Evolutionary conservation across 2,113 vertebrate species (phyloP).

Genomic region (Cepphus grylle): DNA sequence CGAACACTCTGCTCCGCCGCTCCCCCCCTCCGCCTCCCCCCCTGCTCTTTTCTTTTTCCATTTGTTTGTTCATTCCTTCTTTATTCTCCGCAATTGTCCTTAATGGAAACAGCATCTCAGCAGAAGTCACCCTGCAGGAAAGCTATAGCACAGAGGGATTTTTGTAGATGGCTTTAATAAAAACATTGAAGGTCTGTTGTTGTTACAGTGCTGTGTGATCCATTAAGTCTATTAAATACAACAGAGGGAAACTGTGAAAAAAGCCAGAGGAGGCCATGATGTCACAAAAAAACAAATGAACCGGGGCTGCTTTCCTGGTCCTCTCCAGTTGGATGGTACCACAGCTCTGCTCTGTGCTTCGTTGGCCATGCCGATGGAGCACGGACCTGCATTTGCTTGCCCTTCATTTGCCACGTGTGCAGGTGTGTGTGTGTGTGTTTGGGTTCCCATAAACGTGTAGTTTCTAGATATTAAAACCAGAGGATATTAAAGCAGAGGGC

Average conservation of each 20-base stretch:
- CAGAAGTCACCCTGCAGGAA: conserved; percentile 58
- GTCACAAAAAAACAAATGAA: conserved; percentile 51
- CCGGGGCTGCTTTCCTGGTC: not conserved
- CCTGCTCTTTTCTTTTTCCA: not conserved
- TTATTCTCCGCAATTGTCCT: conserved; percentile 51
- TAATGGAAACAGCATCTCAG: conserved; percentile 61
- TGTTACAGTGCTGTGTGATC: conserved; percentile 66
- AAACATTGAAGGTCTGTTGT: conserved; percentile 65
- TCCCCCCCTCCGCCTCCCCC: not conserved
- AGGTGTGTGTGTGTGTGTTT: not conserved
- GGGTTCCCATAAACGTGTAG: not conserved
- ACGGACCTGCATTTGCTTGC: not conserved
- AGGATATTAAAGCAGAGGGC: not conserved
- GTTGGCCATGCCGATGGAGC: not conserved
- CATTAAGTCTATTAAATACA: conserved; percentile 69
- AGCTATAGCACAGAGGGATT: conserved; percentile 49
- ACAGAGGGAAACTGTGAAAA: conserved; percentile 59
- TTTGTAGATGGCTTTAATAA: conserved; percentile 70
- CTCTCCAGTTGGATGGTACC: not conserved
- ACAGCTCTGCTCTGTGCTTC: not conserved
- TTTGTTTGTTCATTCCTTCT: conserved; percentile 50
- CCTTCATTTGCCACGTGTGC: not conserved
- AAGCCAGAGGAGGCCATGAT: conserved; percentile 59
- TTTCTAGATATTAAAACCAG: not conserved
- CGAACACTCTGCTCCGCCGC: not conserved